A percentile compares a stretch with the other conserved stretches of the same genome.
These are phyloP conservation scores for Cyanoderma ruficeps DNA, from an alignment of 2,113 vertebrate species.

Conservation along the genomic window DNA sequence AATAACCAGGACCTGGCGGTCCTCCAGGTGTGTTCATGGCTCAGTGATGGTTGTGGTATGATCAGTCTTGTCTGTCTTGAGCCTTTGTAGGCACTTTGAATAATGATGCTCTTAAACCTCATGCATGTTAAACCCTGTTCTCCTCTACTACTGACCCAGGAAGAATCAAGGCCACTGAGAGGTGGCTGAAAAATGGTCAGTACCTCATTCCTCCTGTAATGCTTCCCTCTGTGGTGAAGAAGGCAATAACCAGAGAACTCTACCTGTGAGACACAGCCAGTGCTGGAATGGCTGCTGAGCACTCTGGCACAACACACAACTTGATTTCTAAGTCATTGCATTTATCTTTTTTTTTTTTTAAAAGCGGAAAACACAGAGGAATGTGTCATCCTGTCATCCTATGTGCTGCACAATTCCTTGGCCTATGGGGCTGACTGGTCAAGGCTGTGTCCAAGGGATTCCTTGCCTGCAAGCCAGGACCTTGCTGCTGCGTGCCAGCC, in stretches of 20 bases:
- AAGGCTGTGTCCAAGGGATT: slow-evolving; percentile 59
- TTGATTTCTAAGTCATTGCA: background rate
- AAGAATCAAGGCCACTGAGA: background rate
- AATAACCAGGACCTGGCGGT: background rate
- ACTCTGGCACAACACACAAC: background rate
- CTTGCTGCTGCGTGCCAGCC: background rate
- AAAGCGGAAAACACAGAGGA: slow-evolving; percentile 73
- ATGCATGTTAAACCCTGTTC: background rate
- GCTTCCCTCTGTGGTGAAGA: background rate
- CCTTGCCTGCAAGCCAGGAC: background rate
- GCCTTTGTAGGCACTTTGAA: background rate
- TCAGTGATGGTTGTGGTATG: background rate
- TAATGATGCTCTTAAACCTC: background rate
- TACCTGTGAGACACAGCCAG: background rate
- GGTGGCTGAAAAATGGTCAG: background rate
- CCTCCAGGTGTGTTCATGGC: background rate
- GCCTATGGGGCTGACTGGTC: slow-evolving; percentile 96
- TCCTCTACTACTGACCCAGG: background rate
- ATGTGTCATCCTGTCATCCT: slow-evolving; percentile 79
- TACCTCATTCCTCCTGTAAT: background rate
- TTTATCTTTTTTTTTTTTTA: background rate
- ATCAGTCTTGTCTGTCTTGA: background rate
- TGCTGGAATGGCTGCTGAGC: background rate
- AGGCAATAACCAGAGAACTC: background rate
- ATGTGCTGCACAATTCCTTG: slow-evolving; percentile 85